Evolutionary conservation across 2,113 vertebrate species (phyloP), one percentile per base, ranked within the genome.

Genomic region (Centropus bengalensis): DNA sequence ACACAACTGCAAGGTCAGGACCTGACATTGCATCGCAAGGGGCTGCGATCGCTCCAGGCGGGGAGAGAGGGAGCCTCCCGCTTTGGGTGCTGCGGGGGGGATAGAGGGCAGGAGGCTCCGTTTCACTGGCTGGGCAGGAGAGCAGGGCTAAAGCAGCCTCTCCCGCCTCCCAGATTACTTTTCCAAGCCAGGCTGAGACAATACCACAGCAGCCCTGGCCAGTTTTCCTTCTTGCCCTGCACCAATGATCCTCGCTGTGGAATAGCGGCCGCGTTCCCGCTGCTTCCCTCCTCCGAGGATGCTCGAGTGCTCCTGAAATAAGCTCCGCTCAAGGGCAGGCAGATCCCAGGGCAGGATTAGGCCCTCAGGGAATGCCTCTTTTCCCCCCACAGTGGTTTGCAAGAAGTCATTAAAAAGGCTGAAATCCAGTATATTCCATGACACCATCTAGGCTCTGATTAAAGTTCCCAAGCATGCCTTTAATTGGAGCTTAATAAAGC

Each of bases 401-500:
- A 49, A 86, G 16, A 33, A 88, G 20, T 13, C 74, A 78, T 32
- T 21, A 68, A 47, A 14, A 42, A 52, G 12, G 21, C 89, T 33
- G 40, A 83, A 92, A 94, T 93, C 83, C 96, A 93, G 40, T n/a
- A 59, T 78, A 69, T 94, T 96, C 95, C 94, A 94, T 95, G 86
- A 75, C 76, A 80, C 21, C 71, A 60, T 24, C 49, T 16, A 79
- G 67, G 14, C 68, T 44, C 81, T 42, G 24, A 21, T 93, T 47
- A 86, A 70, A 86, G 94, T 42, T 95, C 70, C 85, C 90, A 96
- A 95, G 88, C 88, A 91, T 88, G 92, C 74, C 88, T 93, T 97
- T 89, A 92, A 97, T 96, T 97, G 90, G 84, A 86, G 77, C 69
- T 96, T 95, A 94, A 97, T 96, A 97, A 97, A 97, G 89, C 82